A percentile compares a stretch with the other conserved stretches of the same genome.
These are phyloP conservation scores for Dicranocentrus wangi DNA, from an alignment of 2,888 invertebrate genomes.

Conservation along the genomic window DNA sequence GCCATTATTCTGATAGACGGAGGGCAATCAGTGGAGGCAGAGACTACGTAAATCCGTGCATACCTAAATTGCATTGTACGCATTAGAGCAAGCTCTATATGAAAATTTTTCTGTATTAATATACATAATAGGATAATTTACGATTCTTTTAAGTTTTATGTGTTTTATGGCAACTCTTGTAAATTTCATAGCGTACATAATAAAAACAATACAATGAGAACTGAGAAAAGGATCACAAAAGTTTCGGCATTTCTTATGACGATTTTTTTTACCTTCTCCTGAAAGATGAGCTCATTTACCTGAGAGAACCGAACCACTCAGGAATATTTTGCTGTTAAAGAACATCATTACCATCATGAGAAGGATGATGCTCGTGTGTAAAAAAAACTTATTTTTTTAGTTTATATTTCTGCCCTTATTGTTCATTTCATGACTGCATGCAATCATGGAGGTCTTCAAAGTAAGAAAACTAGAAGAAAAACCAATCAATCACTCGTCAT, in stretches of 20 bases:
- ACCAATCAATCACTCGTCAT: slow-evolving; percentile 72
- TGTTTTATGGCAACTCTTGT: slow-evolving; percentile 51
- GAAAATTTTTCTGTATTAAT: background rate
- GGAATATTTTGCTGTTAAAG: slow-evolving; percentile 25
- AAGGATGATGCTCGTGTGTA: slow-evolving; percentile 1
- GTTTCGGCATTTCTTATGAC: background rate
- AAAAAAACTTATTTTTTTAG: slow-evolving; percentile 36
- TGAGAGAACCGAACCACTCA: slow-evolving; percentile 24
- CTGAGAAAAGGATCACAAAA: background rate
- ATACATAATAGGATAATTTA: slow-evolving; percentile 33
- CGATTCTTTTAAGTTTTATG: slow-evolving; percentile 42
- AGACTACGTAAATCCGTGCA: no score
- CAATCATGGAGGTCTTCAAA: slow-evolving; percentile 63
- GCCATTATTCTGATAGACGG: slow-evolving; percentile 11
- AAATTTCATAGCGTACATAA: slow-evolving; percentile 19
- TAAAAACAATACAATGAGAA: slow-evolving; percentile 17
- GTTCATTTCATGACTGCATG: slow-evolving; percentile 55
- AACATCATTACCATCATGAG: slow-evolving; percentile 45
- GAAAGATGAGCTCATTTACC: slow-evolving; percentile 56
- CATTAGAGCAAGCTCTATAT: no score
- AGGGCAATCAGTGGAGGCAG: slow-evolving; percentile 7
- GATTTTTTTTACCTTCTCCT: slow-evolving; percentile 1
- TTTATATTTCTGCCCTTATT: slow-evolving; percentile 40
- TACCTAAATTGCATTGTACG: no score
- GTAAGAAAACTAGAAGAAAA: slow-evolving; percentile 52